Conservation (phyloP, 2,113 vertebrate genomes). For the Menidia beryllina region DNA sequence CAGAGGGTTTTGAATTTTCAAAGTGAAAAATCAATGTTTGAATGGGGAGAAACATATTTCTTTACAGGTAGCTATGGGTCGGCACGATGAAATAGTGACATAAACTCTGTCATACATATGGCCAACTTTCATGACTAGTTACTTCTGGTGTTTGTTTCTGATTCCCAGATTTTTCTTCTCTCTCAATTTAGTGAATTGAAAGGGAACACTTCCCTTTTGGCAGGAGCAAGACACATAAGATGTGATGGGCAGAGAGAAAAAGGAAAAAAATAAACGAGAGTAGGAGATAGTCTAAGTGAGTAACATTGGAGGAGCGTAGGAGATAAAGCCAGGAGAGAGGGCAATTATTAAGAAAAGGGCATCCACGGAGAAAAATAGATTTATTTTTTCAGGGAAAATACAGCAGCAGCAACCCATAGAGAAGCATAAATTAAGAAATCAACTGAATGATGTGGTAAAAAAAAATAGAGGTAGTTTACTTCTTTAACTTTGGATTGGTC, state of each 20-base stretch:
- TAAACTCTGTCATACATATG: slow-evolving; percentile 40
- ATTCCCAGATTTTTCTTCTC: slow-evolving; percentile 57
- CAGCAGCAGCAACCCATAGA: slow-evolving; percentile 25
- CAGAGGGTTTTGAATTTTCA: not conserved
- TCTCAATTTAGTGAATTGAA: slow-evolving; percentile 54
- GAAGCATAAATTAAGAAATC: not conserved
- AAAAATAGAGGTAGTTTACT: slow-evolving; percentile 1
- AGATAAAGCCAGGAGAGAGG: slow-evolving; percentile 63
- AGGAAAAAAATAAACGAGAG: slow-evolving; percentile 55
- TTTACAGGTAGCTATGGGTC: slow-evolving; percentile 24
- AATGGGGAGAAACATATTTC: not conserved
- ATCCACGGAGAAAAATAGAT: slow-evolving; percentile 66
- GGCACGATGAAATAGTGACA: slow-evolving; percentile 72
- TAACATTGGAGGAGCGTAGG: slow-evolving; percentile 68
- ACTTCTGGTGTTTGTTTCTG: too few relatives aligned
- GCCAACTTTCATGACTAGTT: slow-evolving; percentile 30
- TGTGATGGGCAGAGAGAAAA: slow-evolving; percentile 42
- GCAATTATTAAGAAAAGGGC: slow-evolving; percentile 67
- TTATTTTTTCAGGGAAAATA: slow-evolving; percentile 39
- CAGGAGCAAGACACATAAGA: slow-evolving; percentile 39
- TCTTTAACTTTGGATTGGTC: slow-evolving; percentile 21
- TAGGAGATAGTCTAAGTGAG: slow-evolving; percentile 52
- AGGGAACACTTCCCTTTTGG: slow-evolving; percentile 58
- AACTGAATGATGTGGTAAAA: slow-evolving; percentile 1
- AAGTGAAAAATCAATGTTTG: not conserved